Conservation (phyloP, 2,797 vertebrate species). For the Anas bernieri region DNA sequence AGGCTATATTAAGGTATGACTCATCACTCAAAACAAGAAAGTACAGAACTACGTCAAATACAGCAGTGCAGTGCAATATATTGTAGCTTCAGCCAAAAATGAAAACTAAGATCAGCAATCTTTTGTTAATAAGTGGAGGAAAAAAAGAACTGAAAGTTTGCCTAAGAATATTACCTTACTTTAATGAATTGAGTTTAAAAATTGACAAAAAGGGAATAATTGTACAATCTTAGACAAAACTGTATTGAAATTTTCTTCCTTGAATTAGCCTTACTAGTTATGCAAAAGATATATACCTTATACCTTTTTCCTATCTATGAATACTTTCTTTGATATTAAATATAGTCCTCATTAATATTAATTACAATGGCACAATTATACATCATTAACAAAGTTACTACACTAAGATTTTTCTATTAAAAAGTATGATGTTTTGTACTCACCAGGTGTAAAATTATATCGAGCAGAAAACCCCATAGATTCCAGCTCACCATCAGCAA, state of each 20-base stretch:
- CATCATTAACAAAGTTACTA: neutral
- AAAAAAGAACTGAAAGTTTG: neutral
- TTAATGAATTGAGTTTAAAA: slow-evolving; percentile 21
- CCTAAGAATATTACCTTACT: neutral
- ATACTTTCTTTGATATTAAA: neutral
- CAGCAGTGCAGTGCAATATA: neutral
- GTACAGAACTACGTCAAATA: slow-evolving; percentile 27
- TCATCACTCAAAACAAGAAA: slow-evolving; percentile 44
- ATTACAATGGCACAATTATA: neutral
- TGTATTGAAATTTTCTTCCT: neutral
- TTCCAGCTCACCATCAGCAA: slow-evolving; percentile 97
- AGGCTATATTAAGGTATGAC: slow-evolving; percentile 15
- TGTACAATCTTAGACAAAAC: neutral
- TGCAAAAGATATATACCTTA: neutral
- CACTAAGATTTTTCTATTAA: neutral
- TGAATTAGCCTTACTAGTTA: neutral
- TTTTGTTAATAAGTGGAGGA: neutral
- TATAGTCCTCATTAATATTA: neutral
- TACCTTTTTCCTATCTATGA: neutral
- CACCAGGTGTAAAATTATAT: slow-evolving; percentile 99
- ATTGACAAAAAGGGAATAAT: neutral
- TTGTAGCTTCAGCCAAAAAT: slow-evolving; percentile 9
- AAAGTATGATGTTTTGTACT: slow-evolving; percentile 54
- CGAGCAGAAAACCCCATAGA: slow-evolving; percentile 96
- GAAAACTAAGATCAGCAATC: slow-evolving; percentile 11